A percentile compares a stretch with the other conserved stretches of the same genome.
phyloP scores from a whole-genome alignment of 2,113 vertebrate genomes.

The Zosterops lateralis region DNA sequence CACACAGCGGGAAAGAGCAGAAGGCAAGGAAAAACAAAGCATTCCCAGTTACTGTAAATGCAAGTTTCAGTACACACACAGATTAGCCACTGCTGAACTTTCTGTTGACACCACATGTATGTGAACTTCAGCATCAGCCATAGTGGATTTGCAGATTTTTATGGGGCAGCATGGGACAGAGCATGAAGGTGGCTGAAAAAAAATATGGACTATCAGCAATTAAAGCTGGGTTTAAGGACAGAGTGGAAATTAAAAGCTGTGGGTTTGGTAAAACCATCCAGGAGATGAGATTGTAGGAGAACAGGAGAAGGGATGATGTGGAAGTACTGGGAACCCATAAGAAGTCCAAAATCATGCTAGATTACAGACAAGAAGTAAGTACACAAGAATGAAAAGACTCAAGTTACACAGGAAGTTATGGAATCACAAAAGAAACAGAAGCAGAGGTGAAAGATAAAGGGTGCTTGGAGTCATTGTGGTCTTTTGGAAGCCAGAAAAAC shows the following conservation, averaged over 20 bases:
- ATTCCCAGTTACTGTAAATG: background rate
- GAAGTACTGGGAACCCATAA: background rate
- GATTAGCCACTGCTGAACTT: background rate
- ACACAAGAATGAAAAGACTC: background rate
- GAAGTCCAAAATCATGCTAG: background rate
- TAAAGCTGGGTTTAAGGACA: background rate
- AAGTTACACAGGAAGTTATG: background rate
- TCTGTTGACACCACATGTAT: background rate
- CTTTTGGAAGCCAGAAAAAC: background rate
- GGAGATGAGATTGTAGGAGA: background rate
- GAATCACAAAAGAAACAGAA: background rate
- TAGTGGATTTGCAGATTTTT: background rate
- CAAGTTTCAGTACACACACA: background rate
- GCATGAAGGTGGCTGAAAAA: background rate
- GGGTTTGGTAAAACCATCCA: background rate
- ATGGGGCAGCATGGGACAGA: background rate
- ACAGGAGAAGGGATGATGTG: background rate
- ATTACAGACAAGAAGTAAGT: background rate
- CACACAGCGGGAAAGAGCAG: background rate
- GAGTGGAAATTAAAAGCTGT: background rate
- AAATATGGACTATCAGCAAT: background rate
- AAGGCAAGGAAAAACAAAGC: background rate
- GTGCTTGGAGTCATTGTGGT: background rate
- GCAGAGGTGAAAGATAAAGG: background rate
- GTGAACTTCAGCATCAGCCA: background rate